Evolutionary conservation across 2,113 vertebrate genomes (phyloP).

Genomic region (Podarcis muralis): DNA sequence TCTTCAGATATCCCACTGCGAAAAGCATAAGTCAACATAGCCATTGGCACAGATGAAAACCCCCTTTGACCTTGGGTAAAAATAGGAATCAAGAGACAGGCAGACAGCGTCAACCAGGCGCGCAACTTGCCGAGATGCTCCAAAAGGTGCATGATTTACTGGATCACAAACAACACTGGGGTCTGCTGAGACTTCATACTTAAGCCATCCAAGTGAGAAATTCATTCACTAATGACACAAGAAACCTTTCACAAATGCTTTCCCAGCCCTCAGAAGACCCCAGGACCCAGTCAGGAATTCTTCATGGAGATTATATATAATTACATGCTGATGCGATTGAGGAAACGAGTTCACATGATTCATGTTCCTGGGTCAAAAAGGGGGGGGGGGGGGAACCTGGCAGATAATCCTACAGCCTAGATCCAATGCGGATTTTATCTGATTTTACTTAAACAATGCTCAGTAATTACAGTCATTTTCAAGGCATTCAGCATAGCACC

Average conservation of each 20-base stretch:
- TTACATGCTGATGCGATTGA: conserved; percentile 56
- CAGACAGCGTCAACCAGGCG: background rate
- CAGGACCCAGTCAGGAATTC: background rate
- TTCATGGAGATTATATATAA: conserved; percentile 24
- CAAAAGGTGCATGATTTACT: conserved; percentile 32
- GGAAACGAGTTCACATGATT: conserved; percentile 53
- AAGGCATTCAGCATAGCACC: background rate
- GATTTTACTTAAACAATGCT: conserved; percentile 53
- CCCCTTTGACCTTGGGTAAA: conserved; percentile 26
- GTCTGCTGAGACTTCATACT: conserved; percentile 46
- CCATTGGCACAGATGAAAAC: background rate
- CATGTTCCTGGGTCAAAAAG: conserved; percentile 37
- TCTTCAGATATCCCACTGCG: background rate
- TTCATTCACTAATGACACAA: conserved; percentile 14
- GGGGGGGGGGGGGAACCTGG: background rate
- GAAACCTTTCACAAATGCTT: background rate
- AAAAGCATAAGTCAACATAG: conserved; percentile 22
- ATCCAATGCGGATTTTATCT: background rate
- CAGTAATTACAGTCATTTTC: conserved; percentile 30
- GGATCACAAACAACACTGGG: conserved; percentile 20
- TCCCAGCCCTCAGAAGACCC: conserved; percentile 27
- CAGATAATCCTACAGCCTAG: background rate
- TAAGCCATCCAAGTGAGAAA: conserved; percentile 5
- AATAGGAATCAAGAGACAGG: conserved; percentile 1
- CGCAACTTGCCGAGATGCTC: conserved; percentile 18